Percentiles rank a stretch among this genome's conserved stretches.
phyloP scores from a whole-genome alignment of 2,888 invertebrate genomes.

The Drosophila robusta region DNA sequence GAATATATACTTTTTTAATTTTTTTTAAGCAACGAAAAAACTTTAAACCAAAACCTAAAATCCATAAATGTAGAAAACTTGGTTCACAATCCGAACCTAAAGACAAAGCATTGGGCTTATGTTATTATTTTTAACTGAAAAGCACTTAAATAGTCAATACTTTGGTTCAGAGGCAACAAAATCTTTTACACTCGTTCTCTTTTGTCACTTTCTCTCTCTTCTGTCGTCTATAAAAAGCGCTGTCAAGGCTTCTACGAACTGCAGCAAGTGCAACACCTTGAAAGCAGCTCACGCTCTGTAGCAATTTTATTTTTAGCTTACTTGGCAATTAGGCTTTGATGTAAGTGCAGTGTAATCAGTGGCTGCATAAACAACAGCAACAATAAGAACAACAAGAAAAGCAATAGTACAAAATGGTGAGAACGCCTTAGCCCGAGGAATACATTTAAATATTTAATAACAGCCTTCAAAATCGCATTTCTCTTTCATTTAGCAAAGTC shows the following conservation, averaged over 20 bases:
- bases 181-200: no score
- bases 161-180: no score
- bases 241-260: slow-evolving; percentile 36
- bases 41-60: no score
- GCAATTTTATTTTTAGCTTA: slow-evolving; percentile 56
- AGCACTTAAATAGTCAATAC: no score
- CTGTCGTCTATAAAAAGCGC: not conserved
- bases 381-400: slow-evolving; percentile 3
- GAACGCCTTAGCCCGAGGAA: slow-evolving; percentile 50
- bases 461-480: slow-evolving; percentile 78
- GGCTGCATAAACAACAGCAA: slow-evolving; percentile 24
- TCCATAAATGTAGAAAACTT: no score
- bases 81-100: no score
- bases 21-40: no score
- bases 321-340: slow-evolving; percentile 70
- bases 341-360: slow-evolving; percentile 60
- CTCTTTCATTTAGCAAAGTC: slow-evolving; percentile 63
- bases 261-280: slow-evolving; percentile 40
- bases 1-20: no score
- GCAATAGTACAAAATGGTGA: slow-evolving; percentile 35
- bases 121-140: not conserved
- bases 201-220: no score
- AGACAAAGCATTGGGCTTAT: no score
- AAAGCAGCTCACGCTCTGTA: slow-evolving; percentile 43
- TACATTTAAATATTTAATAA: slow-evolving; percentile 76